These are phyloP conservation scores for Gyps fulvus DNA, from an alignment of 2,113 vertebrate species.

Conservation along the genomic window DNA sequence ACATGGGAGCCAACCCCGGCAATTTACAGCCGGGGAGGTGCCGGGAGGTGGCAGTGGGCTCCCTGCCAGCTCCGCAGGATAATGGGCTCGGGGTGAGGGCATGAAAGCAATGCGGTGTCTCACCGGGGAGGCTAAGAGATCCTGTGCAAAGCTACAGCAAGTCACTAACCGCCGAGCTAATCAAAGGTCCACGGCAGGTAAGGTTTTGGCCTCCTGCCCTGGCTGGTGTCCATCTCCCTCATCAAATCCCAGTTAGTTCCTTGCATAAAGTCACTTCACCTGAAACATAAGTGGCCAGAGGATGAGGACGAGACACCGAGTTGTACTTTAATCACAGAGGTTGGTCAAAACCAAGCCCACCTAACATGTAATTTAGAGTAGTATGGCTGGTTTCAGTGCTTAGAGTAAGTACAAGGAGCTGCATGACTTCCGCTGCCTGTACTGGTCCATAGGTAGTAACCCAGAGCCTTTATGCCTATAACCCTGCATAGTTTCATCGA, in stretches of 20 bases:
- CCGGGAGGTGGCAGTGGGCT: background rate
- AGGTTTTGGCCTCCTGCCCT: background rate
- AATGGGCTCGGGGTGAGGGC: background rate
- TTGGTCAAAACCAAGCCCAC: background rate
- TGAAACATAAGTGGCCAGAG: background rate
- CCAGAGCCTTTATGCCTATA: background rate
- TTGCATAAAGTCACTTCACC: background rate
- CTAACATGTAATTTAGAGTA: background rate
- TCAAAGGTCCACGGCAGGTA: background rate
- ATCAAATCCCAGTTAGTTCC: background rate
- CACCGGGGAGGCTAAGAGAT: no score
- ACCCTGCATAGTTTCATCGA: background rate
- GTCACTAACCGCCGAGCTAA: background rate
- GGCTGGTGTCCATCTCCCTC: background rate
- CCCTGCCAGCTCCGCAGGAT: background rate
- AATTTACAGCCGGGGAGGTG: background rate
- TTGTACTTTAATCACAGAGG: background rate
- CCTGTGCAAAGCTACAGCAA: background rate
- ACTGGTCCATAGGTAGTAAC: background rate
- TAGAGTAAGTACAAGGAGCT: background rate
- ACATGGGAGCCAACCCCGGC: background rate
- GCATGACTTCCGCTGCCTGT: background rate
- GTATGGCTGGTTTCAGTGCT: background rate
- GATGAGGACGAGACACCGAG: background rate
- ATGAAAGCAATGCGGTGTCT: rapidly evolving